Evolutionary conservation across 2,888 invertebrate species (phyloP), one percentile per base, ranked within the genome.

Genomic region (Odontomyia ornata): DNA sequence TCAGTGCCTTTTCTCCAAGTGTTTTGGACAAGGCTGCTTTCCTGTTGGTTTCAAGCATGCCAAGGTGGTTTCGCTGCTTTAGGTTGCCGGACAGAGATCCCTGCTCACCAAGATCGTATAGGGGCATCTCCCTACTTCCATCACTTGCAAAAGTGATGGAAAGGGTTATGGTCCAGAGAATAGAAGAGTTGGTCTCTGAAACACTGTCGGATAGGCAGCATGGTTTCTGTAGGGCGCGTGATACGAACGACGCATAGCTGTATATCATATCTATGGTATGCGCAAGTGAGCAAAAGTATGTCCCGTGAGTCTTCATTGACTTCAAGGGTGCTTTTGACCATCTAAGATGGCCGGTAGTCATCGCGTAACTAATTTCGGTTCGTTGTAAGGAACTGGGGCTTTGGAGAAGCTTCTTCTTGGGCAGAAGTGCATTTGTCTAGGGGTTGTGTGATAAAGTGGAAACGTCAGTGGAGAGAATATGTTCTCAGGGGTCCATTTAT

Each of bases 401-500:
- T 64, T 64, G 64, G 64, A 30, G 30, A n/a, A 64, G 64, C 30
- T 64, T 28, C n/a, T 64, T 64, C 64, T 23, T 23, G n/a, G 25
- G 21, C 25, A 18, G 60, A 60, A 11, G 25, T 18, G 21, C 60
- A 11, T 25, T 60, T 7, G 60, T 60, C 25, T 7, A 23, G 13
- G 60, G 60, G 5, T 15, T 23, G 13, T 30, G 30, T 3, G 64
- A 64, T n/a, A 30, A n/a, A 5, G 64, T 64, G 28, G 7, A 13
- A 5, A n/a, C 7, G 11, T 11, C 9, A 25, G 64, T 30, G 7
- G 2, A 9, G 28, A 21, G 64, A 9, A 30, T 28, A 9, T 64
- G 64, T 28, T 30, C 30, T 28, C 28, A 64, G 64, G 64, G 64
- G 64, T 64, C 64, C 64, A 64, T 64, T n/a, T 30, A 64, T 64